Percentiles rank a stretch among this genome's conserved stretches.
Evolutionary conservation across 2,113 vertebrate genomes (phyloP).

Genomic region (Spizaetus ornatus): DNA sequence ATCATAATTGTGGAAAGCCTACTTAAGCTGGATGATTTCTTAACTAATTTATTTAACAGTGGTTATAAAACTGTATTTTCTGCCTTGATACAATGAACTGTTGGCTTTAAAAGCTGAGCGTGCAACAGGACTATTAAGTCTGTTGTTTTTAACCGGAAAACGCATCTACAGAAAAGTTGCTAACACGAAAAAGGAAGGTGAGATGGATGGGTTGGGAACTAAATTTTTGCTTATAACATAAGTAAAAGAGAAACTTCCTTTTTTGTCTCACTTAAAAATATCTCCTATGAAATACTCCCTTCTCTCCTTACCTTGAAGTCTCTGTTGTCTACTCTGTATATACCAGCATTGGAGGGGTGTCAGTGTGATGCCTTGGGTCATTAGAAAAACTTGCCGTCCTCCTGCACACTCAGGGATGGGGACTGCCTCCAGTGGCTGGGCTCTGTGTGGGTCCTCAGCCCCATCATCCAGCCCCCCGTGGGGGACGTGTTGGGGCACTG

Average conservation of each 20-base stretch:
- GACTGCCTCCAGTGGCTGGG: fast-evolving
- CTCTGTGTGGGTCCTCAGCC: neutral
- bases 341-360: neutral
- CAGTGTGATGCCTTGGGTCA: neutral
- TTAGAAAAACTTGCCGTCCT: neutral
- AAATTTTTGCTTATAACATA: neutral
- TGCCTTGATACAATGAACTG: neutral
- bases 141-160: neutral
- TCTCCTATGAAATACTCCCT: neutral
- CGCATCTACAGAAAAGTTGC: neutral
- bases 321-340: neutral
- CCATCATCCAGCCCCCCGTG: fast-evolving
- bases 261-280: neutral
- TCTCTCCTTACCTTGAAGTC: neutral
- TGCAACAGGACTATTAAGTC: neutral
- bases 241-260: neutral
- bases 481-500: fast-evolving
- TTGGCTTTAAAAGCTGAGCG: neutral
- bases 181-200: neutral
- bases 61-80: neutral
- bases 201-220: neutral
- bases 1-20: neutral
- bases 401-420: fast-evolving
- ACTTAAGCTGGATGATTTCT: neutral
- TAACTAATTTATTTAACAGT: neutral